Percentiles rank a stretch among this genome's conserved stretches.
Evolutionary conservation across 2,797 vertebrate species (phyloP).

Genomic region (Spheniscus humboldti): DNA sequence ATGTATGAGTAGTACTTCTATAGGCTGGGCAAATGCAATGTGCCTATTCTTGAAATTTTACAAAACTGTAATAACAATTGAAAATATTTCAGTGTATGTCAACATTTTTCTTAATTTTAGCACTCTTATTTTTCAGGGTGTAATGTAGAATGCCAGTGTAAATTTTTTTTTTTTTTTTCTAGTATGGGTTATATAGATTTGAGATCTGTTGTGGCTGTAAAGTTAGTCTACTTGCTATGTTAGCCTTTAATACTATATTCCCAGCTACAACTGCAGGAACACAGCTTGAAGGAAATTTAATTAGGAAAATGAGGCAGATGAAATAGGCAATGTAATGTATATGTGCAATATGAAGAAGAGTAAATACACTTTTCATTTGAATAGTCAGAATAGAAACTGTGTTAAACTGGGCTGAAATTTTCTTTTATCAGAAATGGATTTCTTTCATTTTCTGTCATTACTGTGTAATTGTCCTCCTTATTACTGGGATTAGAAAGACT

Average conservation of each 20-base stretch:
- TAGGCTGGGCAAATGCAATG: background rate
- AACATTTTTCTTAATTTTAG: background rate
- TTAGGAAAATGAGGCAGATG: conserved; percentile 54
- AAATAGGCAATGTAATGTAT: conserved; percentile 33
- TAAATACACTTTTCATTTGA: conserved; percentile 61
- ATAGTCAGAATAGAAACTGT: conserved; percentile 17
- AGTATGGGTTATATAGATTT: background rate
- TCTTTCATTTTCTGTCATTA: conserved; percentile 36
- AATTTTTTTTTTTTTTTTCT: background rate
- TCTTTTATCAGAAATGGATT: conserved; percentile 12
- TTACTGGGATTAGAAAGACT: conserved; percentile 27
- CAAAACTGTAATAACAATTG: background rate
- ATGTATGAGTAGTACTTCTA: background rate
- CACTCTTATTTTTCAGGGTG: background rate
- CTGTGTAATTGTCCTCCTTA: conserved; percentile 33
- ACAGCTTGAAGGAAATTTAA: conserved; percentile 36
- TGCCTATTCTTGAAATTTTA: background rate
- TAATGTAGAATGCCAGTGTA: background rate
- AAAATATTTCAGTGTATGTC: background rate
- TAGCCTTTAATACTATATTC: conserved; percentile 6
- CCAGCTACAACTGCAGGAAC: background rate
- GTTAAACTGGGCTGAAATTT: conserved; percentile 43
- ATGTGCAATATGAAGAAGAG: conserved; percentile 27
- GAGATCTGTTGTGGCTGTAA: background rate
- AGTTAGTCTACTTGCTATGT: background rate